Evolutionary conservation across 2,888 invertebrate species (phyloP).

Genomic region (Heliothis peltigera): DNA sequence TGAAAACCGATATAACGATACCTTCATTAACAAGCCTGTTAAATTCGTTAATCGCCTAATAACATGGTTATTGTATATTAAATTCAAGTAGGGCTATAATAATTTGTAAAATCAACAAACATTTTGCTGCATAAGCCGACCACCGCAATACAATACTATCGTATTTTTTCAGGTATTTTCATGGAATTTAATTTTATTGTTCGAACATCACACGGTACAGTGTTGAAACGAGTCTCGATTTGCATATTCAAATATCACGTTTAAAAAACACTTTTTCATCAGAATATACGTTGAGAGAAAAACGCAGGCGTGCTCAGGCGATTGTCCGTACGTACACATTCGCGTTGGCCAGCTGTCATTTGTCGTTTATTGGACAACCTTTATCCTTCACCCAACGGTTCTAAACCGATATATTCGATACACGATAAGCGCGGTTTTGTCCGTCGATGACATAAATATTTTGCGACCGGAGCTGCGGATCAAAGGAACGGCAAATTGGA

Average conservation of each 20-base stretch:
- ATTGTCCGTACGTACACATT: constrained; percentile 11
- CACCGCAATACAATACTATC: constrained; percentile 27
- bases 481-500: constrained; percentile 24
- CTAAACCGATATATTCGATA: constrained; percentile 36
- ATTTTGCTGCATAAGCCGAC: not conserved
- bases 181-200: constrained; percentile 67
- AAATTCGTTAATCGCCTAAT: not conserved
- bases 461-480: constrained; percentile 10
- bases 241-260: constrained; percentile 70
- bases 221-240: constrained; percentile 61
- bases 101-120: not conserved
- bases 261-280: constrained; percentile 65
- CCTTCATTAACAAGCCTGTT: not conserved
- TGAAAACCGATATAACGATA: not conserved
- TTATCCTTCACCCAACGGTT: constrained; percentile 44
- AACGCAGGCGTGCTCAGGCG: constrained; percentile 45
- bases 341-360: constrained; percentile 39
- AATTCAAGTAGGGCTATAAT: not conserved
- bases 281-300: constrained; percentile 53
- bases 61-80: not conserved
- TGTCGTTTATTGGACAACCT: constrained; percentile 42
- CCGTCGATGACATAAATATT: constrained; percentile 40
- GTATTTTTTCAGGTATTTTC: constrained; percentile 64
- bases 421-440: constrained; percentile 37
- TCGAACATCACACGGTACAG: constrained; percentile 61